Base-by-base conservation (phyloP, 2,888 invertebrate genomes). In the Aricia artaxerxes region DNA sequence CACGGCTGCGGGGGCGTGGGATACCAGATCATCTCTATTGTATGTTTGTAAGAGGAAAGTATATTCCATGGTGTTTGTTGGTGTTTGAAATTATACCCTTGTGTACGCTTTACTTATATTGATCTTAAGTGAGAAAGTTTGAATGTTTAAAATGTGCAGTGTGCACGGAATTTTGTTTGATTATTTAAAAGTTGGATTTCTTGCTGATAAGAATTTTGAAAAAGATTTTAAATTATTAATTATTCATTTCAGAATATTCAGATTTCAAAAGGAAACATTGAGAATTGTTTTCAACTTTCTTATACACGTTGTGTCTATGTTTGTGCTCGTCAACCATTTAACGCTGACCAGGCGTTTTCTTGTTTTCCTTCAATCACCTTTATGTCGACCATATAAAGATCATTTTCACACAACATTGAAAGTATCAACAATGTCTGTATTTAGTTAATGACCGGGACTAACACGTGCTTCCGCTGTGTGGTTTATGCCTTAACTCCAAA, bases 1-100 rank as follows among this genome's bases (percentile, higher is more conserved):
- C 85, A 83, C 83, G 83, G 83, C 82, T 86, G 87, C 86, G 87
- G 83, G 86, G 86, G 85, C 81, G 73, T 82, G 81, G 81, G 81
- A 80, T 83, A 85, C 83, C 78, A 81, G 82, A 82, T 84, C 83
- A 79, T 69, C 81, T 78, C 78, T 80, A 83, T 84, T 83, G 83
- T 82, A 79, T 82, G 81, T 80, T 81, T 75, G 69, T 69, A 79
- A 38, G 69, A 69, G 35, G 13, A 69, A 69, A 69, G 69, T 69
- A 69, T 69, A 69, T 38, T 69, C 64, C 4, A 44, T 40, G n/a
- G 44, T 64, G 44, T 75, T 75, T 75, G 53, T 75, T 75, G 44
- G 31, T 53, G 49, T 75, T 53, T 11, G 24, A 0, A 75, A 75
- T 13, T 35, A 49, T 75, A 53, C 31, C 24, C 38, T 69, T 69